Evolutionary conservation across 2,797 vertebrate genomes (phyloP).

Genomic region (Myotis vivesi): DNA sequence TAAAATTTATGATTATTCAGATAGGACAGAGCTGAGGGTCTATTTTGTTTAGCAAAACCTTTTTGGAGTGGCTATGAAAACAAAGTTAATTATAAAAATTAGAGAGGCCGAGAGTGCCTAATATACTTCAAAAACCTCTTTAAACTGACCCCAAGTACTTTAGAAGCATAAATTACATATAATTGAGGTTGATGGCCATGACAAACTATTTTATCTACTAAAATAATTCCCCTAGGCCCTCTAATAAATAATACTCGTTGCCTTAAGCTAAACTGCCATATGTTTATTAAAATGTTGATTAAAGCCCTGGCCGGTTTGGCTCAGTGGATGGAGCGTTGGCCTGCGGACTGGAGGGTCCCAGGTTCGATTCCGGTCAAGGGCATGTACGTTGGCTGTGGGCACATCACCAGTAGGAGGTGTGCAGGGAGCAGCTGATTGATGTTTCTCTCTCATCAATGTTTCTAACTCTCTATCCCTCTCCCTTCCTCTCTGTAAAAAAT

Average conservation of each 20-base stretch:
- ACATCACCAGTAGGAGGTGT: too few relatives aligned
- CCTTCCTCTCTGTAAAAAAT: too few relatives aligned
- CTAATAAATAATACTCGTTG: neutral
- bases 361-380: too few relatives aligned
- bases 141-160: constrained; percentile 9
- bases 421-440: too few relatives aligned
- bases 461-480: too few relatives aligned
- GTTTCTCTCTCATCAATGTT: too few relatives aligned
- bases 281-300: neutral
- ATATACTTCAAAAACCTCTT: neutral
- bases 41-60: constrained; percentile 16
- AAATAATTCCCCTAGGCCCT: neutral
- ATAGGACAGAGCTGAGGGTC: neutral
- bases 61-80: constrained; percentile 11
- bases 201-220: neutral
- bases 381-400: too few relatives aligned
- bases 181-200: neutral
- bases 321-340: too few relatives aligned
- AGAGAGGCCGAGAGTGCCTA: neutral
- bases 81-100: constrained; percentile 17
- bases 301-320: neutral
- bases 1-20: constrained; percentile 12
- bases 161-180: neutral
- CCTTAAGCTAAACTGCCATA: neutral
- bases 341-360: too few relatives aligned